phyloP scores from a whole-genome alignment of 2,113 vertebrate species.

The Machaerirhynchus nigripectus region DNA sequence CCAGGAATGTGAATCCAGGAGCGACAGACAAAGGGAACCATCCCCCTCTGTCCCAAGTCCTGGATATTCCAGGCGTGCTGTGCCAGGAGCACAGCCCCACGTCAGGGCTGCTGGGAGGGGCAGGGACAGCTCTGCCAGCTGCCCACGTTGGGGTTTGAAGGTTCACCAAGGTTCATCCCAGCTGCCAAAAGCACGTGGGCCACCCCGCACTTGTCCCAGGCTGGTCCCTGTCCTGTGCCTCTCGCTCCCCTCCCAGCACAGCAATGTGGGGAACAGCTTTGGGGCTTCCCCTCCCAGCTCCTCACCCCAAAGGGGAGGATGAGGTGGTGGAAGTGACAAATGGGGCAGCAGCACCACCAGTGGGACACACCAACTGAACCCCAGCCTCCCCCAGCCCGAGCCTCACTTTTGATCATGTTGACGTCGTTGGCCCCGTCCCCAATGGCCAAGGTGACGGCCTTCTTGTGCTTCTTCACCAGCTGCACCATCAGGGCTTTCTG shows the following conservation, averaged over 20 bases:
- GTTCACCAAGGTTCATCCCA: not conserved
- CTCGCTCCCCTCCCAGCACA: not conserved
- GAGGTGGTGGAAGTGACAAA: not conserved
- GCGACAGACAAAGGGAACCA: not conserved
- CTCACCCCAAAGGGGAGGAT: not conserved
- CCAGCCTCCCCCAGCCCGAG: accelerated
- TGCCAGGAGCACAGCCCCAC: accelerated
- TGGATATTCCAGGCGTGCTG: accelerated
- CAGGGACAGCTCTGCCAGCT: not conserved
- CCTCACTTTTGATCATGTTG: slow-evolving; percentile 97
- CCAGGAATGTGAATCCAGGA: not conserved
- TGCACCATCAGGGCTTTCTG: slow-evolving; percentile 87
- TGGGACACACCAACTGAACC: accelerated
- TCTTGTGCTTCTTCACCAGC: slow-evolving; percentile 83
- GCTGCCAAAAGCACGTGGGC: not conserved
- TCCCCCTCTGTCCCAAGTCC: not conserved
- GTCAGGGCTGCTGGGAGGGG: not conserved
- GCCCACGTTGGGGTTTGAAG: not conserved
- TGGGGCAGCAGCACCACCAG: not conserved
- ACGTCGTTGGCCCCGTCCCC: slow-evolving; percentile 94
- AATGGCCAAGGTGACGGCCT: slow-evolving; percentile 82
- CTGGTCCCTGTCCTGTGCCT: not conserved
- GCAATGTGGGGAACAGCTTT: not conserved
- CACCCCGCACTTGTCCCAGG: not conserved
- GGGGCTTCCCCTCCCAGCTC: not conserved